Evolutionary conservation across 1,140 invertebrate species (phyloP).

Genomic region (Drosophila ohnishii): DNA sequence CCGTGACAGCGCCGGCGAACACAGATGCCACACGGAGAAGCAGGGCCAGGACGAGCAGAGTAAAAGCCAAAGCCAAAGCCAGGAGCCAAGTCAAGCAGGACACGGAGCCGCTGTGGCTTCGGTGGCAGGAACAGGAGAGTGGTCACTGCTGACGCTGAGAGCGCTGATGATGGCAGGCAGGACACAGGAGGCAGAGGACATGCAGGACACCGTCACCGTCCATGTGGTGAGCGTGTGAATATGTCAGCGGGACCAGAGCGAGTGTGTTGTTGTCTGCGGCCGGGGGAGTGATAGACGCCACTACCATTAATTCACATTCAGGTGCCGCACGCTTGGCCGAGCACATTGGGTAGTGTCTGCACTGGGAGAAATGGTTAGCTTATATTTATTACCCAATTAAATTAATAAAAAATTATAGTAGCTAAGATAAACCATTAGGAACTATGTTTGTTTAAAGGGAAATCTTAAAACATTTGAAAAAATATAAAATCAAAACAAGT

Average conservation of each 20-base stretch:
- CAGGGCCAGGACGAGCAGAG: slow-evolving; percentile 22
- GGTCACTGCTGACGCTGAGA: slow-evolving; percentile 37
- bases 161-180: slow-evolving; percentile 35
- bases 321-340: slow-evolving; percentile 72
- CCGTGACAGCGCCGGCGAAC: slow-evolving; percentile 63
- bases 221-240: slow-evolving; percentile 55
- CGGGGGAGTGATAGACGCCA: slow-evolving; percentile 75
- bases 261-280: slow-evolving; percentile 69
- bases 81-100: slow-evolving; percentile 46
- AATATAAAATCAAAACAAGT: neutral
- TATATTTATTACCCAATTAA: neutral
- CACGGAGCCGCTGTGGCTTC: slow-evolving; percentile 34
- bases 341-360: slow-evolving; percentile 34
- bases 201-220: slow-evolving; percentile 19
- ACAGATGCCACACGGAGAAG: slow-evolving; percentile 51
- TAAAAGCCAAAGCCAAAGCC: slow-evolving; percentile 16
- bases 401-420: neutral
- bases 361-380: neutral
- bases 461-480: accelerated
- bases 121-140: slow-evolving; percentile 35
- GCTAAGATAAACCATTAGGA: neutral
- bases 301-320: slow-evolving; percentile 80
- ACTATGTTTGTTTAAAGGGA: neutral
- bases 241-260: slow-evolving; percentile 34
- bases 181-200: slow-evolving; percentile 7